Conservation (phyloP, 2,888 invertebrate genomes). For the Melikaiella ostensackeni region DNA sequence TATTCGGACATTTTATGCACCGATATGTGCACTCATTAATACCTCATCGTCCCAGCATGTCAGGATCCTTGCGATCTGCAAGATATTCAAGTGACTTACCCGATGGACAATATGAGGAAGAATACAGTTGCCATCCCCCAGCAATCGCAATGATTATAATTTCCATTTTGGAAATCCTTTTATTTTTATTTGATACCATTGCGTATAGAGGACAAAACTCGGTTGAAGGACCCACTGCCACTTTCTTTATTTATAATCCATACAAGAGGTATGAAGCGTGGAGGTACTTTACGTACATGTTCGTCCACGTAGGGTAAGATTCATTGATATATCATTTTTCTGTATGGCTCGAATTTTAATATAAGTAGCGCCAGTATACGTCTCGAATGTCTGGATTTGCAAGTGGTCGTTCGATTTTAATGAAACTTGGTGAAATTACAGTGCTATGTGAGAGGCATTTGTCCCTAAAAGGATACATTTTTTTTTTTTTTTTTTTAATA, state of each 20-base stretch:
- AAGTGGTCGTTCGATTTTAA: no score
- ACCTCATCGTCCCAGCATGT: conserved; percentile 77
- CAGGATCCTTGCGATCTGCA: conserved; percentile 75
- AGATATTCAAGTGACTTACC: conserved; percentile 75
- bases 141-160: conserved; percentile 94
- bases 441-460: no score
- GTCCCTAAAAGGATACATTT: no score
- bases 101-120: conserved; percentile 91
- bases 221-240: conserved; percentile 86
- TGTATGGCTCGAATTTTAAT: no score
- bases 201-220: conserved; percentile 60
- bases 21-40: conserved; percentile 81
- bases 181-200: conserved; percentile 77
- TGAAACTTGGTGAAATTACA: no score
- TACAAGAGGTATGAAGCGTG: conserved; percentile 91
- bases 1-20: conserved; percentile 83
- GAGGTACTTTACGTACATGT: conserved; percentile 97
- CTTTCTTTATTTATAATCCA: conserved; percentile 93
- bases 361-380: no score
- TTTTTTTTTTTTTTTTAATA: no score
- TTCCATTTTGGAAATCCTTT: conserved; percentile 90
- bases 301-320: conserved; percentile 94
- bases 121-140: conserved; percentile 96
- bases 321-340: neutral
- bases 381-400: no score